Percentiles rank a stretch among this genome's conserved stretches.
Conservation (phyloP, 2,888 invertebrate genomes). For the Apoderus coryli region DNA sequence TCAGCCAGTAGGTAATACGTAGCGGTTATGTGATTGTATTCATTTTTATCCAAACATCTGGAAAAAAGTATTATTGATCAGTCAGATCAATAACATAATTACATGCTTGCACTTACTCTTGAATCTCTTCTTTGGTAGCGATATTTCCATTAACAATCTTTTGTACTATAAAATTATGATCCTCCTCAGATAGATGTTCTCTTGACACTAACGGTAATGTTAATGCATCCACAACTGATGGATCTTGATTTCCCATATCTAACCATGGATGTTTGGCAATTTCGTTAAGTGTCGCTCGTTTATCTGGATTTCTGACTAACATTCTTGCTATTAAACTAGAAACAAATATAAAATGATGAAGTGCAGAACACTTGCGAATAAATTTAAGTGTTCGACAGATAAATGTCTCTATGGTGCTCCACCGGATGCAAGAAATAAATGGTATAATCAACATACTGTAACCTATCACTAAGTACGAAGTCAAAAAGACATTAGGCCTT, state of each 20-base stretch:
- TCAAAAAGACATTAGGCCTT: too few relatives aligned
- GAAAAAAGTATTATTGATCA: constrained; percentile 21
- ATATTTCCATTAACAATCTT: constrained; percentile 95
- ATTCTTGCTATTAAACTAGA: constrained; percentile 84
- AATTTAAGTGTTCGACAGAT: too few relatives aligned
- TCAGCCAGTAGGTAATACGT: constrained; percentile 96
- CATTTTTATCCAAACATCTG: constrained; percentile 84
- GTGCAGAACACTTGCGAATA: too few relatives aligned
- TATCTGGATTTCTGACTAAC: constrained; percentile 87
- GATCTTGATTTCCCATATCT: constrained; percentile 37
- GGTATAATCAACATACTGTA: too few relatives aligned
- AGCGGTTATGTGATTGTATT: constrained; percentile 96
- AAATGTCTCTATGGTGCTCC: too few relatives aligned
- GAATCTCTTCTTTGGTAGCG: constrained; percentile 85
- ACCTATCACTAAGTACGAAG: too few relatives aligned
- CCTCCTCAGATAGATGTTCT: constrained; percentile 82
- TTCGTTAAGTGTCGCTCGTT: constrained; percentile 74
- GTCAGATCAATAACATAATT: too few relatives aligned
- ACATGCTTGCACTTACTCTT: constrained; percentile 51
- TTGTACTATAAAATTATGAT: constrained; percentile 81
- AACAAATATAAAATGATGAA: too few relatives aligned
- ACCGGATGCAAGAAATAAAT: too few relatives aligned
- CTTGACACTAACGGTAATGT: constrained; percentile 73
- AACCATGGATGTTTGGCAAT: constrained; percentile 82
- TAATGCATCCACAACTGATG: constrained; percentile 40